phyloP scores from a whole-genome alignment of 53 echinoderm and acorn worm species.

The Mesocentrotus franciscanus region DNA sequence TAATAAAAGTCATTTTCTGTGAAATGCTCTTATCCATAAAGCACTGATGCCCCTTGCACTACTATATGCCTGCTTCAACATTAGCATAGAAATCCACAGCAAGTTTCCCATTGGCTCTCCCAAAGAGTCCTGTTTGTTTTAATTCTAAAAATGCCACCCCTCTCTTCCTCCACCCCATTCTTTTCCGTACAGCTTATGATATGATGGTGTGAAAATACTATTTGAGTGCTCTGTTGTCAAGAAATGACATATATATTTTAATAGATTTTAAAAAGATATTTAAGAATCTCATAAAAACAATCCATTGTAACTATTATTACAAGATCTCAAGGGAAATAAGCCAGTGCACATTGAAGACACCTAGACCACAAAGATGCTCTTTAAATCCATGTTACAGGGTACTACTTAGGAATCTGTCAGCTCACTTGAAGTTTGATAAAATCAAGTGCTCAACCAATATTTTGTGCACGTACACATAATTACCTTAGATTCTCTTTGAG shows the following conservation, averaged over 20 bases:
- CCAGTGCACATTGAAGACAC: background rate
- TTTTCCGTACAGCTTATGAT: background rate
- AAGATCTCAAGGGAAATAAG: background rate
- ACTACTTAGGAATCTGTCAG: background rate
- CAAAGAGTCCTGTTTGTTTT: too few relatives aligned
- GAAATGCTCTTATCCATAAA: too few relatives aligned
- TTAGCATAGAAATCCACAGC: too few relatives aligned
- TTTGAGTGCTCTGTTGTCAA: background rate
- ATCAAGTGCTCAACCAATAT: background rate
- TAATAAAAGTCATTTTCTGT: too few relatives aligned
- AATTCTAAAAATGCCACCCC: background rate
- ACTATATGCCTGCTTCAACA: too few relatives aligned
- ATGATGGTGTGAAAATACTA: too few relatives aligned
- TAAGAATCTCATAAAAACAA: background rate
- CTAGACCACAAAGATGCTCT: background rate
- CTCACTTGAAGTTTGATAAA: background rate
- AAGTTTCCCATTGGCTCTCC: too few relatives aligned
- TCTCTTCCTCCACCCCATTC: background rate
- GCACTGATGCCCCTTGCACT: too few relatives aligned
- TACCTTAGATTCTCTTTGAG: background rate
- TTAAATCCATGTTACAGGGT: background rate
- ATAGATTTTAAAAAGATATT: background rate
- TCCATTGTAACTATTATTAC: background rate
- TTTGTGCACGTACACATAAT: background rate
- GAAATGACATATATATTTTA: background rate